A percentile compares a stretch with the other conserved stretches of the same genome.
phyloP scores from a whole-genome alignment of 2,888 invertebrate species.

The Chydorus sphaericus region DNA sequence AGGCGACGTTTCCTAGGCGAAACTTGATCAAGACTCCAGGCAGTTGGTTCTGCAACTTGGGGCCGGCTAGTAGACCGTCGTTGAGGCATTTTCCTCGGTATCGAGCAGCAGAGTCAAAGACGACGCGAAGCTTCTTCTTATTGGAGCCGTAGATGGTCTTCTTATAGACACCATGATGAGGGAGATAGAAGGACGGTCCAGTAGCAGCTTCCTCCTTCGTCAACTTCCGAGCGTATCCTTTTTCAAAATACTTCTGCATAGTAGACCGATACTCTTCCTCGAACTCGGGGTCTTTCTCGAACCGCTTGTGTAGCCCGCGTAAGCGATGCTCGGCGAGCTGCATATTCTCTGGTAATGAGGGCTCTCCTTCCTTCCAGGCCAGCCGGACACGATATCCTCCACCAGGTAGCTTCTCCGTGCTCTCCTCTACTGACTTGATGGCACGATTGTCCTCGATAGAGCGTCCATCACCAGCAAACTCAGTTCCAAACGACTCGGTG shows the following conservation, averaged over 20 bases:
- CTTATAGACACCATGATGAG: conserved; percentile 17
- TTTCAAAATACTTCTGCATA: conserved; percentile 15
- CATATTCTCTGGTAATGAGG: conserved; percentile 8
- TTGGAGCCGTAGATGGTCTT: too few species aligned
- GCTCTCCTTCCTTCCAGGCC: background rate
- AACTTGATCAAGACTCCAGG: conserved; percentile 9
- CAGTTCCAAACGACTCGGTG: conserved; percentile 7
- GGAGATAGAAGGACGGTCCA: conserved; percentile 12
- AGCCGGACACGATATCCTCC: background rate
- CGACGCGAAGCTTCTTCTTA: conserved; percentile 17
- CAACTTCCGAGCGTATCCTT: conserved; percentile 17
- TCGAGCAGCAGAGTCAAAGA: conserved; percentile 17
- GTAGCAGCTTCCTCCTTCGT: conserved; percentile 1
- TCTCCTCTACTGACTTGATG: background rate
- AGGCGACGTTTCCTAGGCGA: conserved; percentile 6
- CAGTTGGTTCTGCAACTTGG: conserved; percentile 12
- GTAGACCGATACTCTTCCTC: conserved; percentile 12
- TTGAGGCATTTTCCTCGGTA: conserved; percentile 14
- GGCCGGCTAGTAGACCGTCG: conserved; percentile 13
- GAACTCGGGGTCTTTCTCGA: conserved; percentile 14
- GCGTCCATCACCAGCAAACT: background rate
- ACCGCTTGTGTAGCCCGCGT: conserved; percentile 6
- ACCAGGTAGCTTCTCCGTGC: background rate
- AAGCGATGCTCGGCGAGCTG: conserved; percentile 14
- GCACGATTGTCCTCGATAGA: background rate